phyloP scores from a whole-genome alignment of 2,797 vertebrate genomes.

The Spatula versicolor region DNA sequence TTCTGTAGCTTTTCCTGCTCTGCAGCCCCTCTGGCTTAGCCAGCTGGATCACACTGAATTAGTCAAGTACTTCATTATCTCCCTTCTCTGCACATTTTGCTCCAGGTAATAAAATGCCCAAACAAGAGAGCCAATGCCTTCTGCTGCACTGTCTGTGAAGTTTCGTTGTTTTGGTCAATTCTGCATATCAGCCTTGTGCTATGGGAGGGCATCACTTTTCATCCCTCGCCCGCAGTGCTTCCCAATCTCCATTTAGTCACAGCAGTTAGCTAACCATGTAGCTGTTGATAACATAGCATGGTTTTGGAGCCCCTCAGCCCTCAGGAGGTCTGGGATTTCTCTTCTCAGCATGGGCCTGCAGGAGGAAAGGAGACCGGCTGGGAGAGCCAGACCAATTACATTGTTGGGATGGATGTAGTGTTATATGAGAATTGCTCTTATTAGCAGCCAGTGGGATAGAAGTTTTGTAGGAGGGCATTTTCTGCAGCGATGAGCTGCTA shows the following conservation, averaged over 20 bases:
- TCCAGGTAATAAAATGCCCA: constrained; percentile 88
- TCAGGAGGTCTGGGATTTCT: constrained; percentile 85
- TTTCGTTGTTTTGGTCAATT: constrained; percentile 82
- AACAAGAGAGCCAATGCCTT: constrained; percentile 86
- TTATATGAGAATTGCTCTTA: constrained; percentile 36
- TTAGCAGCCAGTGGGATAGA: constrained; percentile 44
- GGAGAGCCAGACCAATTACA: constrained; percentile 82
- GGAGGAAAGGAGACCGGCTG: constrained; percentile 81
- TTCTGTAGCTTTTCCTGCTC: constrained; percentile 84
- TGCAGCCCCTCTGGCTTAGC: constrained; percentile 90
- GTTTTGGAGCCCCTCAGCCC: constrained; percentile 71
- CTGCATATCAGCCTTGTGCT: constrained; percentile 75
- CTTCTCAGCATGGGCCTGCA: constrained; percentile 76
- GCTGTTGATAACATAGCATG: constrained; percentile 79
- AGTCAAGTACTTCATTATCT: constrained; percentile 91
- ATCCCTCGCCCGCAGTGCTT: constrained; percentile 81
- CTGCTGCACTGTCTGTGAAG: constrained; percentile 87
- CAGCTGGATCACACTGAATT: constrained; percentile 94
- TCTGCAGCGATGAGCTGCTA: constrained; percentile 13
- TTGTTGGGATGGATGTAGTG: constrained; percentile 78
- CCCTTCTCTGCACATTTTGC: constrained; percentile 87
- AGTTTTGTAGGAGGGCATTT: constrained; percentile 37
- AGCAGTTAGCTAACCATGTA: constrained; percentile 83
- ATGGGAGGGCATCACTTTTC: constrained; percentile 80
- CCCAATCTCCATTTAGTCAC: constrained; percentile 78